Evolutionary conservation across 2,113 vertebrate genomes (phyloP), one percentile per base, ranked within the genome.

Genomic region (Haemorhous mexicanus): DNA sequence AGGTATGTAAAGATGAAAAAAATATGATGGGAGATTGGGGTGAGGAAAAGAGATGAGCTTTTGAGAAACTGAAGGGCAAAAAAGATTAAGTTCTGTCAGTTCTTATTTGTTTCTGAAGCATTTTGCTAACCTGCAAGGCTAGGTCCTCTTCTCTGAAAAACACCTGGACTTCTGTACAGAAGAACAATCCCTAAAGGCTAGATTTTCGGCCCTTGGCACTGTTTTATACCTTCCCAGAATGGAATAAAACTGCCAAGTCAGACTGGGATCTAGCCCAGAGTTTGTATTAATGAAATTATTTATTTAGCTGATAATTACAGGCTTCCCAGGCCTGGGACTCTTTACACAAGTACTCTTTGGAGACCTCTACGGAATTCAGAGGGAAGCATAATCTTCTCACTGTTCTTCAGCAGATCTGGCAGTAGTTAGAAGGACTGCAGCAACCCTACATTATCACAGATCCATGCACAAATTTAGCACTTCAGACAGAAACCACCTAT

Each of bases 241-340:
- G 64, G 41, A 78, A 75, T 58, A 89, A 94, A 94, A 82, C 80
- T 92, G 76, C 93, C 84, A 94, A 84, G 41, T 89, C 52, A 79
- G 69, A 44, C 53, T 91, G 81, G 66, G 84, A 89, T 53, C 62
- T 78, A 84, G 62, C 66, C 76, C 77, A 94, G 77, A 56, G 37
- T 82, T 92, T 94, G 59, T 90, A 90, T 87, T 93, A 94, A 97
- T 90, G 86, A 59, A 86, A 87, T 92, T 95, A 93, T 95, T 95
- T 94, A 89, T 95, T 92, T 96, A 87, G 53, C 74, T 76, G 62
- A 76, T 95, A 96, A 94, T 92, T 89, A 53, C 69, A 90, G 35
- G 27, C 55, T 94, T 90, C 69, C 59, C 86, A 41, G 74, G 72
- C 44, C 75, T 91, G n/a, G 80, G 11, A 90, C 21, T 86, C 33